These are phyloP conservation scores for Trichopria drosophilae DNA, from an alignment of 2,888 invertebrate genomes.

Conservation along the genomic window DNA sequence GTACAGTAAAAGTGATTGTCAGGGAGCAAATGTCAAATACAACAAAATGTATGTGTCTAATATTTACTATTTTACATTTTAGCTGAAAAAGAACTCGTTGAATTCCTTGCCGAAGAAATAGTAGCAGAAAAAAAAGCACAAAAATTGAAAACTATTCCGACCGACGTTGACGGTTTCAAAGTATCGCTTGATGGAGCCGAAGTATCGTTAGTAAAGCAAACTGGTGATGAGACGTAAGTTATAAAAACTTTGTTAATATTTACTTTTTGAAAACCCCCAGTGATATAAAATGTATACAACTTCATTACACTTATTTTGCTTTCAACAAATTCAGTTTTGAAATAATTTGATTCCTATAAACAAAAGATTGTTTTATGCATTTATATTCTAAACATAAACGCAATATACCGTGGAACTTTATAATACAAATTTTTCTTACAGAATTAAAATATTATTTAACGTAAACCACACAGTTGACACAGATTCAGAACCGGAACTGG, in stretches of 20 bases:
- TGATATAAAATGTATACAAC: no score
- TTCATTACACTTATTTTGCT: no score
- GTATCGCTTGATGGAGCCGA: conserved; percentile 81
- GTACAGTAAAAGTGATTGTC: no score
- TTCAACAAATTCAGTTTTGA: conserved; percentile 1
- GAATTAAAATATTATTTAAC: conserved; percentile 81
- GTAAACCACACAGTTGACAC: conserved; percentile 94
- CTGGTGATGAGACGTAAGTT: conserved; percentile 72
- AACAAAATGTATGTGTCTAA: no score
- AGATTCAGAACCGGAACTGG: conserved; percentile 68
- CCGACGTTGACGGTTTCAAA: conserved; percentile 79
- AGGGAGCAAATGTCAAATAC: no score
- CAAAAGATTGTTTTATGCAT: conserved; percentile 8
- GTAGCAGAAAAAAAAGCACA: conserved; percentile 85
- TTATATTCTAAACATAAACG: conserved; percentile 2
- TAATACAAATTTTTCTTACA: conserved; percentile 50
- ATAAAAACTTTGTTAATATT: neutral
- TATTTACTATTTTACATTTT: conserved; percentile 34
- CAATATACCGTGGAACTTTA: conserved; percentile 2
- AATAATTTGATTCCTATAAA: conserved; percentile 4
- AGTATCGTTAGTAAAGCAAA: conserved; percentile 76
- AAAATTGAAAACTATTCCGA: conserved; percentile 73
- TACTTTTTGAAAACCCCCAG: no score
- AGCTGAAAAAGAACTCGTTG: conserved; percentile 86
- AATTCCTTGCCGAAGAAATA: conserved; percentile 92